Percentiles rank a stretch among this genome's conserved stretches.
These are phyloP conservation scores for Ophioninae sp. DNA, from an alignment of 2,888 invertebrate genomes.

Conservation along the genomic window DNA sequence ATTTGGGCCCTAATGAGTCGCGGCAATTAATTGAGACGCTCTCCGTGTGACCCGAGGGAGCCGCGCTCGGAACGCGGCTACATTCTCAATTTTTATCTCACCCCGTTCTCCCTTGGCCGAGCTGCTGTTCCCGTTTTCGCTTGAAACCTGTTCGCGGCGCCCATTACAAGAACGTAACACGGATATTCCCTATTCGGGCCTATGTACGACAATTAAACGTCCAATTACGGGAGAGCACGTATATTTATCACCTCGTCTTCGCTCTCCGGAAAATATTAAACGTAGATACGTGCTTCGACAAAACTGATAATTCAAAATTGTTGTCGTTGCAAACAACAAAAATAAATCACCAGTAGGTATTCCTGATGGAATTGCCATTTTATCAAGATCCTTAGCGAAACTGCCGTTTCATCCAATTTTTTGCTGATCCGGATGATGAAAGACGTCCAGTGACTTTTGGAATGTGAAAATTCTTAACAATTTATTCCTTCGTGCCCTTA, in stretches of 20 bases:
- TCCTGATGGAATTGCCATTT: too few relatives aligned
- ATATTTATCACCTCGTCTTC: background rate
- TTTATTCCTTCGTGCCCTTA: too few relatives aligned
- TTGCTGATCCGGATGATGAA: too few relatives aligned
- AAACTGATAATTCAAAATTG: too few relatives aligned
- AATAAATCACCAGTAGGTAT: too few relatives aligned
- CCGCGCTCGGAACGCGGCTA: slow-evolving; percentile 24
- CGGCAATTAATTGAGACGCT: slow-evolving; percentile 75
- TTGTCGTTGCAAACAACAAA: too few relatives aligned
- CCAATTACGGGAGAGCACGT: background rate
- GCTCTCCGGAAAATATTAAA: background rate
- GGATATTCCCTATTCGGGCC: background rate
- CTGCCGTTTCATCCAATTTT: too few relatives aligned
- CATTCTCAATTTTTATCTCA: slow-evolving; percentile 37
- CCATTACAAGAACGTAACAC: slow-evolving; percentile 2
- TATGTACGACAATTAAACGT: background rate
- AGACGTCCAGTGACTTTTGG: too few relatives aligned
- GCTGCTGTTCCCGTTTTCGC: background rate
- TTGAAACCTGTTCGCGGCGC: slow-evolving; percentile 16
- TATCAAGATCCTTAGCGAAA: too few relatives aligned
- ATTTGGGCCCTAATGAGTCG: slow-evolving; percentile 75
- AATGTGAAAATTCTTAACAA: too few relatives aligned
- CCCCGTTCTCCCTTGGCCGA: slow-evolving; percentile 10
- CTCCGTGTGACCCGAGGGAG: slow-evolving; percentile 62
- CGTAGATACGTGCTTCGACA: too few relatives aligned